Percentiles rank a stretch among this genome's conserved stretches.
phyloP scores from a whole-genome alignment of 2,888 invertebrate genomes.

The Agriopis leucophaearia region DNA sequence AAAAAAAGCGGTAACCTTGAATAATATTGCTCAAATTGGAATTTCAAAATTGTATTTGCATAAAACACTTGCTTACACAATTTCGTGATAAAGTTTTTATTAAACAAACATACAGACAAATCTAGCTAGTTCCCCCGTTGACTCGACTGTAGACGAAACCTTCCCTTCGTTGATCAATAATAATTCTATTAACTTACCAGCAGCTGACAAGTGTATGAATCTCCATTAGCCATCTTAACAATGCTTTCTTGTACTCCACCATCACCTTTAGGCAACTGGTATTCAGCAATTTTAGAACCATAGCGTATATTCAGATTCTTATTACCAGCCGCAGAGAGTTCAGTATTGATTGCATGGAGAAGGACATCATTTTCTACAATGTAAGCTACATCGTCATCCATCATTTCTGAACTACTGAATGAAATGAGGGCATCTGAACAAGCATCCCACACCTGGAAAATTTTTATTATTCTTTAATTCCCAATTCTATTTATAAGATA shows the following conservation, averaged over 20 bases:
- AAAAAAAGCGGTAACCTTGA: no score
- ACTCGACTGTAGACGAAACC: no score
- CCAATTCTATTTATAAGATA: no score
- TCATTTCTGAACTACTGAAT: slow-evolving; percentile 91
- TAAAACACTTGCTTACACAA: no score
- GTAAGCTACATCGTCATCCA: slow-evolving; percentile 92
- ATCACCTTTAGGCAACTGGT: slow-evolving; percentile 81
- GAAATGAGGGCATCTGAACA: slow-evolving; percentile 95
- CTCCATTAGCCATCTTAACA: slow-evolving; percentile 89
- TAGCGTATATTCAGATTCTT: slow-evolving; percentile 89
- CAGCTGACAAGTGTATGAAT: slow-evolving; percentile 88
- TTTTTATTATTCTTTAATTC: neutral
- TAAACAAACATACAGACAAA: no score
- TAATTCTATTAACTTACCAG: slow-evolving; percentile 85
- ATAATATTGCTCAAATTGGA: no score
- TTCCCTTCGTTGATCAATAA: neutral
- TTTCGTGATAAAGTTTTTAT: no score
- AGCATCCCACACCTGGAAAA: slow-evolving; percentile 96
- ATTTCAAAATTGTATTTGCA: no score
- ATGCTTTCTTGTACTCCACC: slow-evolving; percentile 60
- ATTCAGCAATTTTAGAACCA: slow-evolving; percentile 89
- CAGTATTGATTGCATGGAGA: slow-evolving; percentile 89
- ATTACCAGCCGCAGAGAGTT: slow-evolving; percentile 78
- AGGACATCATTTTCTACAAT: slow-evolving; percentile 98
- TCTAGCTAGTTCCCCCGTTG: no score